These are phyloP conservation scores for Nomada hirtipes DNA, from an alignment of 2,888 invertebrate species.

Conservation along the genomic window DNA sequence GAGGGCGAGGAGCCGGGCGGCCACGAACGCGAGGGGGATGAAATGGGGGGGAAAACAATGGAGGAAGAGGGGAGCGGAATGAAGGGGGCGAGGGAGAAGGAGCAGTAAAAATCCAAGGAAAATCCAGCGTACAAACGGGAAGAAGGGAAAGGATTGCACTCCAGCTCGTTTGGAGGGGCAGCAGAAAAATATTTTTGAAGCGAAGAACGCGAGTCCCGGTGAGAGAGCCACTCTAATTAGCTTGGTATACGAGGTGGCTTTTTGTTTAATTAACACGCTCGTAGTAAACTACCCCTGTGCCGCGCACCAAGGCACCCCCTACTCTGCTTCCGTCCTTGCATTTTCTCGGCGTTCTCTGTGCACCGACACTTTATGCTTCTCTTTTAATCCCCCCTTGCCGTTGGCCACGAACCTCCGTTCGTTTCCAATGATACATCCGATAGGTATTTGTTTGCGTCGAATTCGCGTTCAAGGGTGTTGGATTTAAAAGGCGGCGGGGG, in stretches of 20 bases:
- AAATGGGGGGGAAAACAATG: not conserved
- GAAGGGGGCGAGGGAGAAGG: constrained; percentile 11
- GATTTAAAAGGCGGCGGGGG: constrained; percentile 57
- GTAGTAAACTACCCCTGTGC: constrained; percentile 69
- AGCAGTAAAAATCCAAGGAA: constrained; percentile 41
- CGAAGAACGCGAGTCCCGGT: constrained; percentile 58
- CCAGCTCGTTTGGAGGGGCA: constrained; percentile 43
- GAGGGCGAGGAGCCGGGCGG: not conserved
- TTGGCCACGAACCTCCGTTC: constrained; percentile 11
- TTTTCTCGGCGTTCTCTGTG: constrained; percentile 25
- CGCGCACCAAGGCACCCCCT: constrained; percentile 33
- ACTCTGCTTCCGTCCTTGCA: constrained; percentile 8
- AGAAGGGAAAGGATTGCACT: constrained; percentile 52
- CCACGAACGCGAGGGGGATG: not conserved
- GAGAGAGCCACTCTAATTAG: constrained; percentile 77
- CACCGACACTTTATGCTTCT: constrained; percentile 47
- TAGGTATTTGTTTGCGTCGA: constrained; percentile 72
- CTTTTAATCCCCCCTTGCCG: constrained; percentile 8
- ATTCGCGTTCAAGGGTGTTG: constrained; percentile 69
- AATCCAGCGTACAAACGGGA: constrained; percentile 41
- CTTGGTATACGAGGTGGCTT: constrained; percentile 75
- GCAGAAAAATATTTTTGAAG: constrained; percentile 73
- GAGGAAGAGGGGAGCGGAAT: constrained; percentile 5
- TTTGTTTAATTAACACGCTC: constrained; percentile 80
- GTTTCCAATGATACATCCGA: constrained; percentile 58